Evolutionary conservation across 2,888 invertebrate species (phyloP), one percentile per base, ranked within the genome.

Genomic region (Xanthostigma xanthostigma): DNA sequence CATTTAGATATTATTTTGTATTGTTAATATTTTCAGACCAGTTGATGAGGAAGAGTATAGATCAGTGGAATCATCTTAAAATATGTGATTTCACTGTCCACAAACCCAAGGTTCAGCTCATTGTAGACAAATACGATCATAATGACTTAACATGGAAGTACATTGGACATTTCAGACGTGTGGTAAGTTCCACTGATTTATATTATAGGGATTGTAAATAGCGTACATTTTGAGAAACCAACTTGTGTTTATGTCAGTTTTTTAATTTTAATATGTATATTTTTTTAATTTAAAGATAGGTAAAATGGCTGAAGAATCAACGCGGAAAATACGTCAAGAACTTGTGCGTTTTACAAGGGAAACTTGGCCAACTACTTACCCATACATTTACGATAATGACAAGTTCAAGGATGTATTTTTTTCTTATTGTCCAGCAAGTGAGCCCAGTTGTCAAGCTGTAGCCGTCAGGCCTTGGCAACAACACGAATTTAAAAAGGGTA

Each of bases 361-460:
- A 56, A 63, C 63, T 50, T 67, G 61, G 48, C 62, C 64, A 3
- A 54, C 62, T 11, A 56, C 59, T 13, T 63, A 56, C 50, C 51
- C 57, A 12, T 65, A 66, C 51, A 59, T 63, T 52, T 61, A 64
- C 47, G 64, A 61, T 3, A 62, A 53, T 9, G 54, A 54, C 35
- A 57, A 58, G 11, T 64, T 64, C 52, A 55, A 64, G 42, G 60
- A 65, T 49, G 59, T 59, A 45, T 64, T 56, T 52, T 66, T 64
- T 50, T 57, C 65, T 4, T 67, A 66, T 53, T 49, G 59, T 40
- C 62, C 65, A 9, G 50, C 58, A 5, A 64, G 64, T 55, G 63
- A 64, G 49, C 46, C 41, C 9, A 27, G 39, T 53, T 52, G 42
- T 54, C 47, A 53, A 34, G 36, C 36, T 13, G 9, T 48, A 38